Conservation (phyloP, 2,888 invertebrate genomes). For the Chironomus riparius region DNA sequence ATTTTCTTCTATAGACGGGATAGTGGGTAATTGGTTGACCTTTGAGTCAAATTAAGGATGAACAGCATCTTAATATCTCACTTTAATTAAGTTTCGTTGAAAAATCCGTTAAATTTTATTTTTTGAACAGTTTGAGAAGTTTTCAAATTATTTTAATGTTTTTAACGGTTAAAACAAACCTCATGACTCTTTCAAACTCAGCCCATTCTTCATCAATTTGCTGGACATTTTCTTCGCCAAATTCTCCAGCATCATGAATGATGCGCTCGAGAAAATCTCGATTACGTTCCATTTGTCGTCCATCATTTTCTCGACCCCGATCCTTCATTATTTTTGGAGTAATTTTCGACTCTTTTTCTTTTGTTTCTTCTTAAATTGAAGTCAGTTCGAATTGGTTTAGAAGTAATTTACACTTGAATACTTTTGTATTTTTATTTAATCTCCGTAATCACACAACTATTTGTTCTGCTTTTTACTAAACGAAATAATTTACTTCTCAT, state of each 20-base stretch:
- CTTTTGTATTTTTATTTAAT: background rate
- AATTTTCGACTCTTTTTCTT: background rate
- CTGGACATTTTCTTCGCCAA: conserved; percentile 42
- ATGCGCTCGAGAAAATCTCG: conserved; percentile 34
- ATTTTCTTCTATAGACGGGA: background rate
- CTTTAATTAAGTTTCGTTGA: no score
- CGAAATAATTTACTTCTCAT: background rate
- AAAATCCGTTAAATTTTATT: no score
- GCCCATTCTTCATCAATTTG: conserved; percentile 42
- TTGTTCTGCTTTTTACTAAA: background rate
- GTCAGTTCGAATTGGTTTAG: background rate
- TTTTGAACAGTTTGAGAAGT: no score
- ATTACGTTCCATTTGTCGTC: conserved; percentile 16
- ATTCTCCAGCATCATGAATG: conserved; percentile 39
- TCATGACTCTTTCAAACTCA: conserved; percentile 39
- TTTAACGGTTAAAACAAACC: conserved; percentile 27
- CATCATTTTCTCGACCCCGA: conserved; percentile 19
- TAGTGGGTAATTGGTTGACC: no score
- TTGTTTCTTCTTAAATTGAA: background rate
- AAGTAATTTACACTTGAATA: background rate
- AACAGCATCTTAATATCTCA: no score
- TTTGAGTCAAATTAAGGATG: no score
- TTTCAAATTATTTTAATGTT: background rate
- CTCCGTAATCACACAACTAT: background rate
- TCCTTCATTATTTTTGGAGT: conserved; percentile 3